Evolutionary conservation across 2,888 invertebrate genomes (phyloP).

Genomic region (Mesoligia furuncula): DNA sequence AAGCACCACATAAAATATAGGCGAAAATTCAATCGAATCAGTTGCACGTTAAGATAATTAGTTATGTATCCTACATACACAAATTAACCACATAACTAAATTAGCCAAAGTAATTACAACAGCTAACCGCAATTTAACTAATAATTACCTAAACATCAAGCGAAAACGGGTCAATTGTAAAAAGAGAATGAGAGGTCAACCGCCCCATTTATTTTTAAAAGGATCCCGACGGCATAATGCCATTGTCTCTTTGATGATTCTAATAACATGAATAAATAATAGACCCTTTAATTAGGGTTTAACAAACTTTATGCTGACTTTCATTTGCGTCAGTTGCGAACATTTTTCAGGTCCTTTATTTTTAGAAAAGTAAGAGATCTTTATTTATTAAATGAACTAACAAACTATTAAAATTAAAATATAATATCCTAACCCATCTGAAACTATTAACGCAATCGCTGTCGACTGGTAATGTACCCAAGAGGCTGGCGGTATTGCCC

Average conservation of each 20-base stretch:
- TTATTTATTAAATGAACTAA: not conserved
- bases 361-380: no score
- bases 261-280: slow-evolving; percentile 35
- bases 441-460: not conserved
- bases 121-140: slow-evolving; percentile 23
- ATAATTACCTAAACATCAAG: slow-evolving; percentile 30
- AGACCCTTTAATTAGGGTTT: slow-evolving; percentile 20
- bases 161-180: slow-evolving; percentile 10
- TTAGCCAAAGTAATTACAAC: slow-evolving; percentile 17
- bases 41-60: not conserved
- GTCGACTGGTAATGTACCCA: no score
- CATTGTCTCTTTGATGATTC: slow-evolving; percentile 41
- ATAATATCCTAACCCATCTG: not conserved
- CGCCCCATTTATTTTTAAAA: slow-evolving; percentile 27
- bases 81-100: slow-evolving; percentile 17
- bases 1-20: not conserved
- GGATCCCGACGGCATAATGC: not conserved
- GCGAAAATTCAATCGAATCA: not conserved
- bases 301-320: slow-evolving; percentile 3
- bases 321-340: not conserved
- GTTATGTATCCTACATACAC: not conserved
- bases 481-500: no score
- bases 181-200: not conserved
- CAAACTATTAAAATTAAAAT: not conserved
- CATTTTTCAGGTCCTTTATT: not conserved